Conservation (phyloP, 2,888 invertebrate genomes). For the Amphimallon solstitiale region DNA sequence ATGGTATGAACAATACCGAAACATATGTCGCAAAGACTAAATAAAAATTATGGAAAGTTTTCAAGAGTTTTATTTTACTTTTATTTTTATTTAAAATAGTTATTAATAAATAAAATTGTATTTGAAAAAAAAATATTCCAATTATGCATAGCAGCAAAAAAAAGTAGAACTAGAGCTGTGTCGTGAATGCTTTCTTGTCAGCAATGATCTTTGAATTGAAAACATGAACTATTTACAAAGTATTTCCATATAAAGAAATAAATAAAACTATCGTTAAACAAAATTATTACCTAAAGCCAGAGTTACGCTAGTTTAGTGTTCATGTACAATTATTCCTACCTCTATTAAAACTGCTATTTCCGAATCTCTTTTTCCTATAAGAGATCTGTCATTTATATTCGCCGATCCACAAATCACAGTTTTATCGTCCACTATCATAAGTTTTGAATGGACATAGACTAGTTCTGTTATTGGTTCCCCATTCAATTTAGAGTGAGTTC, state of each 20-base stretch:
- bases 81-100: no score
- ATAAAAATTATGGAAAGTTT: no score
- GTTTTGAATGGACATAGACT: constrained; percentile 97
- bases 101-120: no score
- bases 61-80: no score
- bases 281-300: no score
- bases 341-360: constrained; percentile 91
- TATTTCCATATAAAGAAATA: no score
- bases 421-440: constrained; percentile 93
- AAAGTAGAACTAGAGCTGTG: neutral
- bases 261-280: neutral
- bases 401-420: constrained; percentile 95
- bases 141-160: neutral
- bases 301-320: no score
- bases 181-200: neutral
- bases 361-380: constrained; percentile 94
- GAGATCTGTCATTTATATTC: constrained; percentile 96
- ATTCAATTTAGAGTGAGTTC: constrained; percentile 82
- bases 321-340: constrained; percentile 64
- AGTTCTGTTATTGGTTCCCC: constrained; percentile 90
- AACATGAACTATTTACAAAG: no score
- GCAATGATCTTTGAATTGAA: no score
- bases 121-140: no score
- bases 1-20: no score
- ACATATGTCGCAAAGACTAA: no score